Evolutionary conservation across 2,113 vertebrate genomes (phyloP).

Genomic region (Hystrix cristata): DNA sequence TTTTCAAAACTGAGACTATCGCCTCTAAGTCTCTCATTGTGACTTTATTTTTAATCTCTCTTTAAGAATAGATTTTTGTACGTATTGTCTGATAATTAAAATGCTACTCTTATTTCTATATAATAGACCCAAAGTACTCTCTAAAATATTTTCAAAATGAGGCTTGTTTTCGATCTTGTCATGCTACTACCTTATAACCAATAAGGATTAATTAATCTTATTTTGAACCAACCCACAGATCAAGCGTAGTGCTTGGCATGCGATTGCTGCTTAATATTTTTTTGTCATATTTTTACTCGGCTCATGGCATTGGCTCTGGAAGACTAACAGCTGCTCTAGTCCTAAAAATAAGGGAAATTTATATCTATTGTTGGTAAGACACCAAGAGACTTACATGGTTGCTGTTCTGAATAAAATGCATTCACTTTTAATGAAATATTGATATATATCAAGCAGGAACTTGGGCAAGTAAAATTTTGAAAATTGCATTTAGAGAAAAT

Average conservation of each 20-base stretch:
- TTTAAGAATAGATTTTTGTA: neutral
- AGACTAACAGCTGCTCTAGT: neutral
- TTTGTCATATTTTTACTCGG: neutral
- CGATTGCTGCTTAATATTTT: neutral
- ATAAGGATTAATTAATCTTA: neutral
- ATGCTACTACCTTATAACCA: neutral
- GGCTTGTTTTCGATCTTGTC: neutral
- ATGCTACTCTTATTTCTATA: neutral
- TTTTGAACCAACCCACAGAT: neutral
- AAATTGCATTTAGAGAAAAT: conserved; percentile 39
- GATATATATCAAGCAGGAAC: neutral
- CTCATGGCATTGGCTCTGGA: neutral
- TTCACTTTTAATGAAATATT: neutral
- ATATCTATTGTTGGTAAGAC: neutral
- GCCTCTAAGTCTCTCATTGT: neutral
- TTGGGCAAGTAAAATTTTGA: conserved; percentile 2
- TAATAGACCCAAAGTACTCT: neutral
- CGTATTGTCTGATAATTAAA: neutral
- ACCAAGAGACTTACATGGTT: neutral
- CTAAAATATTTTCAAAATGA: neutral
- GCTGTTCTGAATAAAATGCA: conserved; percentile 13
- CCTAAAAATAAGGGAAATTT: conserved; percentile 10
- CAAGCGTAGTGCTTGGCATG: neutral
- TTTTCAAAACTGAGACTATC: neutral
- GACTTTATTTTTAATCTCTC: neutral